Evolutionary conservation across 1,140 invertebrate genomes (phyloP).

Genomic region (Vollenhovia emeryi): DNA sequence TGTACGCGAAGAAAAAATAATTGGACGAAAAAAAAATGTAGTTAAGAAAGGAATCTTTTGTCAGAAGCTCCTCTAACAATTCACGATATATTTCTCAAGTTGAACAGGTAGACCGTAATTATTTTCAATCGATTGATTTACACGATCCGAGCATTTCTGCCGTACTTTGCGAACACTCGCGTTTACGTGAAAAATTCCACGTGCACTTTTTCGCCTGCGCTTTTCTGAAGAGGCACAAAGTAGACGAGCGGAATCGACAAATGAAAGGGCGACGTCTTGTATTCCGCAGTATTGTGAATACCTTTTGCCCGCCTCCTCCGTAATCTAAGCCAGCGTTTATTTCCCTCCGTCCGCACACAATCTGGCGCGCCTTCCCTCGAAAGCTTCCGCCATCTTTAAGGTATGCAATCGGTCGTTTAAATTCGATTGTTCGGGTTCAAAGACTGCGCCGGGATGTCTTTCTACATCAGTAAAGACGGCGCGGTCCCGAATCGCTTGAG

Average conservation of each 20-base stretch:
- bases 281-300: background rate
- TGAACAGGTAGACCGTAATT: background rate
- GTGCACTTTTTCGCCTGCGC: background rate
- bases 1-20: background rate
- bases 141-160: background rate
- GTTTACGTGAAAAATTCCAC: background rate
- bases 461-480: background rate
- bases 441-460: constrained; percentile 16
- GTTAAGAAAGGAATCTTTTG: background rate
- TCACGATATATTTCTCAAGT: background rate
- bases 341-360: constrained; percentile 20
- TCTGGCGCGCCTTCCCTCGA: constrained; percentile 9
- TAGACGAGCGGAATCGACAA: background rate
- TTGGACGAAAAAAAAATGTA: background rate
- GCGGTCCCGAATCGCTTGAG: background rate
- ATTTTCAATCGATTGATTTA: background rate
- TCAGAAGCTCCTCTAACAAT: background rate
- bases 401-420: constrained; percentile 45
- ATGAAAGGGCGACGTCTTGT: constrained; percentile 4
- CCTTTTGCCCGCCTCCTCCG: background rate
- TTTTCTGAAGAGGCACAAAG: background rate
- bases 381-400: constrained; percentile 24
- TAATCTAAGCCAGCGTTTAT: constrained; percentile 14
- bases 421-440: constrained; percentile 48
- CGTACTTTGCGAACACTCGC: background rate